These are phyloP conservation scores for Clytia hemisphaerica DNA, from an alignment of 30 jellyfish, hydroid and myxozoan species.

Conservation along the genomic window DNA sequence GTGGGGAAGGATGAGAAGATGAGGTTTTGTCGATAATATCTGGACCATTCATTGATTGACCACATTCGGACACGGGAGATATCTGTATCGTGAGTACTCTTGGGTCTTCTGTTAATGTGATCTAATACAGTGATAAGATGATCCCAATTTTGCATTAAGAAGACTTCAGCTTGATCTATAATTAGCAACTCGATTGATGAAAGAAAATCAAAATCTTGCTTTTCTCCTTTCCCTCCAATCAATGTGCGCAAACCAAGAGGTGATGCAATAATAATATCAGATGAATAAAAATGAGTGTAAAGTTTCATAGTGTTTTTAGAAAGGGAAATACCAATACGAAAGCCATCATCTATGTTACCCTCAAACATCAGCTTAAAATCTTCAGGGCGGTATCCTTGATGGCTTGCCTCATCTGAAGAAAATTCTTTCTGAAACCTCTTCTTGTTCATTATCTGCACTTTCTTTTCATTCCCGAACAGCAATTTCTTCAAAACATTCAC, in stretches of 20 bases:
- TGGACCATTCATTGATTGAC: conserved; percentile 83
- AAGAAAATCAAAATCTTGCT: conserved; percentile 78
- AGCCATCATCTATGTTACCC: conserved; percentile 94
- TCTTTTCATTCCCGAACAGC: conserved; percentile 47
- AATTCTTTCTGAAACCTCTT: conserved; percentile 63
- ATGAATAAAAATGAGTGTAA: conserved; percentile 64
- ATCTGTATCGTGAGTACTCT: conserved; percentile 76
- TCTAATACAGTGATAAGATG: conserved; percentile 74
- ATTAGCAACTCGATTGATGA: conserved; percentile 85
- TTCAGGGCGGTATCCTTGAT: background rate
- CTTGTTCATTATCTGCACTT: conserved; percentile 85
- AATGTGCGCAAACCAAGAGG: conserved; percentile 88
- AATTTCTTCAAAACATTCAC: conserved; percentile 50
- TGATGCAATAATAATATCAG: conserved; percentile 97
- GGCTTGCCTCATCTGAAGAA: conserved; percentile 32
- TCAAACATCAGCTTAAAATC: conserved; percentile 83
- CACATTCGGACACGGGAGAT: conserved; percentile 95
- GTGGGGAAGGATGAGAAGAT: conserved; percentile 53
- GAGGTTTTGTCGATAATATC: conserved; percentile 78
- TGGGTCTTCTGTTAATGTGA: conserved; percentile 71
- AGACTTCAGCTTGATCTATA: conserved; percentile 83
- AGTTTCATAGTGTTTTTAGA: conserved; percentile 69
- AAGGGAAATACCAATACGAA: conserved; percentile 75
- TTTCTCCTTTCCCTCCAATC: conserved; percentile 87
- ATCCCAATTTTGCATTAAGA: conserved; percentile 98